These are phyloP conservation scores for Colius striatus DNA, from an alignment of 2,113 vertebrate species.

Conservation along the genomic window DNA sequence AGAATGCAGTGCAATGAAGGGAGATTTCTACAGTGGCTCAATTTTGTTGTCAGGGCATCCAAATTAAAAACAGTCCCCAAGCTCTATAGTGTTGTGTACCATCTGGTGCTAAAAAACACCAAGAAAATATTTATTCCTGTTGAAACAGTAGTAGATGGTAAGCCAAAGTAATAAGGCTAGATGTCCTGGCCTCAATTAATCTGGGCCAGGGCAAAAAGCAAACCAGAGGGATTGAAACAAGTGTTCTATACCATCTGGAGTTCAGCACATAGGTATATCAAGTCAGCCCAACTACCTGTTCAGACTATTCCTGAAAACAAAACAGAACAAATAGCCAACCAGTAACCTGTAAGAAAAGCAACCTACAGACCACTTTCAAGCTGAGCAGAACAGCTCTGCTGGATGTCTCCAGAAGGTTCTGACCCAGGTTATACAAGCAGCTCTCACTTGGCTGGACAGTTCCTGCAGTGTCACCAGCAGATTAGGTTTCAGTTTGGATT, in stretches of 20 bases:
- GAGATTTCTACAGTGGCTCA: neutral
- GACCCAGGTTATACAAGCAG: neutral
- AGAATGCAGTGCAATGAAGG: neutral
- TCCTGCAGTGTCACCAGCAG: neutral
- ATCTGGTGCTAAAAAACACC: neutral
- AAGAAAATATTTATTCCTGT: neutral
- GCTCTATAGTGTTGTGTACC: neutral
- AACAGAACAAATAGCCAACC: too few species aligned
- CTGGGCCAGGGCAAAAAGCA: neutral
- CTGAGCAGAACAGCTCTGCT: neutral
- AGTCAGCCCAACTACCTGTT: too few species aligned
- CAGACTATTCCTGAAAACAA: too few species aligned
- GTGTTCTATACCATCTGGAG: too few species aligned
- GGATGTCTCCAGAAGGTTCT: neutral
- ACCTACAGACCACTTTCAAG: neutral
- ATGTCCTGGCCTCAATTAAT: neutral
- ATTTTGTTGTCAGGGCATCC: neutral
- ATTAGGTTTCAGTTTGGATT: constrained; percentile 3
- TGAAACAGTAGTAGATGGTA: neutral
- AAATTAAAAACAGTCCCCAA: constrained; percentile 8
- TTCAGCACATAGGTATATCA: too few species aligned
- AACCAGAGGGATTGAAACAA: neutral
- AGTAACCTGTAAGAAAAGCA: too few species aligned
- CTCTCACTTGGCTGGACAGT: neutral
- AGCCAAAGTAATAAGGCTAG: neutral